Percentiles rank a stretch among this genome's conserved stretches.
Evolutionary conservation across 2,113 vertebrate genomes (phyloP).

Genomic region (Cebus imitator): DNA sequence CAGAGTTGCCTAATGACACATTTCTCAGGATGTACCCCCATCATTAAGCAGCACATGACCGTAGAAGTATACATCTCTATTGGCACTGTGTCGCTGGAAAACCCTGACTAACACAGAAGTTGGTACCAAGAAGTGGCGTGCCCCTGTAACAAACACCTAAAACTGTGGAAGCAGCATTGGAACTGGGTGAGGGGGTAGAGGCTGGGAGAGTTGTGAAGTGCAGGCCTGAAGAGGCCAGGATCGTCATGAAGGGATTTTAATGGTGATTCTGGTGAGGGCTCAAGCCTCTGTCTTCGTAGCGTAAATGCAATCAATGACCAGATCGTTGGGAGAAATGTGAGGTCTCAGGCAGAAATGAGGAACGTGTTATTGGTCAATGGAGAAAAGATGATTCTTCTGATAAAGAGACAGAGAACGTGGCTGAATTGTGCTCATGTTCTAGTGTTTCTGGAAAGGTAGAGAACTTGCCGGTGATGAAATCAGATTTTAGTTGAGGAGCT

Average conservation of each 20-base stretch:
- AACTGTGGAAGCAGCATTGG: neutral
- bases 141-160: neutral
- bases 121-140: neutral
- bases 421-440: neutral
- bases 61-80: neutral
- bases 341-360: neutral
- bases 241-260: neutral
- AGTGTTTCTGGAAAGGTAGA: neutral
- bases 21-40: neutral
- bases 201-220: neutral
- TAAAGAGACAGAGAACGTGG: neutral
- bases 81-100: neutral
- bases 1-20: neutral
- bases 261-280: neutral
- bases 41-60: neutral
- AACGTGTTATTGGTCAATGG: neutral
- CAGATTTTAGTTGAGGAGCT: neutral
- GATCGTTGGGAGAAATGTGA: neutral
- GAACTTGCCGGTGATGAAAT: neutral
- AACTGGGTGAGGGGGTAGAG: neutral
- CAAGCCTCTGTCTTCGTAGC: neutral
- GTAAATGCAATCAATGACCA: neutral
- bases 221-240: neutral
- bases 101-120: neutral
- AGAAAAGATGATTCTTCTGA: neutral